Base-by-base conservation (phyloP, 1,140 invertebrate genomes). In the Pteromalus puparum region DNA sequence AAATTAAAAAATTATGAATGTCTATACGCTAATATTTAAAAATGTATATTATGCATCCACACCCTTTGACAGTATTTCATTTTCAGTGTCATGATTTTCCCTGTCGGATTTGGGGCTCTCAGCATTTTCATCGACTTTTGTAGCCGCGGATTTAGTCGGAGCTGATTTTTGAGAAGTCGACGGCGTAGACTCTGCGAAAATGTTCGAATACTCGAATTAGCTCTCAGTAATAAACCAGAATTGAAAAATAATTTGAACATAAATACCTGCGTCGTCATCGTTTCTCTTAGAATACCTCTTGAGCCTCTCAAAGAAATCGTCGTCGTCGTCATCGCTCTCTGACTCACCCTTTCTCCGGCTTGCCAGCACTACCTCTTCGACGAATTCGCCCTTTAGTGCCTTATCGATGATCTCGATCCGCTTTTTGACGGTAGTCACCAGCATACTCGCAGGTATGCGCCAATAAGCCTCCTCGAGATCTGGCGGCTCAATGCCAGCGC, bases 381-480 rank as follows among this genome's bases (percentile, higher is more conserved):
- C 42, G 74, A 93, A 91, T 88, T 90, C 91, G 34, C 93, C 93
- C 76, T 90, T 90, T 18, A 94, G 82, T 6, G 93, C 91, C 38
- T 93, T 88, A 38, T 90, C 92, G 75, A 94, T 92, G 74, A 94
- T 85, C 48, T 90, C 85, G 78, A 86, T 90, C 70, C 92, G 92
- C 82, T 91, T 92, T 85, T 92, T 92, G 28, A 95, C 92, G 30
- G 92, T 93, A 9, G 89, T 84, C 67, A 90, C 91, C 46, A 95
- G 89, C 89, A 93, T 92, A 87, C 92, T 90, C 24, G 89, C 90
- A 3, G 95, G 94, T 84, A 95, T 94, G 76, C 95, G 92, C 95
- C 95, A 95, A 89, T 95, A 95, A 86, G 87, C 90, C 91, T 95
- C 94, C 87, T 94, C 94, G 90, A 94, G 94, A 91, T 95, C 93